A percentile compares a stretch with the other conserved stretches of the same genome.
These are phyloP conservation scores for Dendrolimus kikuchii DNA, from an alignment of 1,140 invertebrate genomes.

Conservation along the genomic window DNA sequence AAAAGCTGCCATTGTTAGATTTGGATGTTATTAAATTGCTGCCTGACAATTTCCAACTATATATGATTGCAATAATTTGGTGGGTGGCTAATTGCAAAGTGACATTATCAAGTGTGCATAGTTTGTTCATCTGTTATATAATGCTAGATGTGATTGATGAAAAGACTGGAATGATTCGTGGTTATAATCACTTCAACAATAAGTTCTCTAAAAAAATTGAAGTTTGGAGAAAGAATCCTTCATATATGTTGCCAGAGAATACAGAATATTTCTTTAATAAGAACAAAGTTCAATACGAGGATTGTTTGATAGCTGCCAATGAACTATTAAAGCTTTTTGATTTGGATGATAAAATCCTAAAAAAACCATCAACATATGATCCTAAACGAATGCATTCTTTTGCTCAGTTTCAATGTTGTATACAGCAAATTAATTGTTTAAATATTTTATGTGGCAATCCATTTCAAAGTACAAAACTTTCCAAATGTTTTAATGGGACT, in stretches of 20 bases:
- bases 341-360: conserved; percentile 73
- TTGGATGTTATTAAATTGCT: conserved; percentile 63
- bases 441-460: conserved; percentile 77
- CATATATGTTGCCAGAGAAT: conserved; percentile 19
- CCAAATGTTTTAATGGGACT: conserved; percentile 79
- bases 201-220: conserved; percentile 53
- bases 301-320: conserved; percentile 75
- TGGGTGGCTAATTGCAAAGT: conserved; percentile 75
- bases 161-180: conserved; percentile 71
- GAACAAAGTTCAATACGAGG: conserved; percentile 68
- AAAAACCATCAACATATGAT: conserved; percentile 76
- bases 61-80: conserved; percentile 76
- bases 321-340: conserved; percentile 77
- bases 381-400: conserved; percentile 77
- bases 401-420: conserved; percentile 81
- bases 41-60: conserved; percentile 76
- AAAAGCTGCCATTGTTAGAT: conserved; percentile 58
- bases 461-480: conserved; percentile 69
- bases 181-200: conserved; percentile 61
- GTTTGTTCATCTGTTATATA: conserved; percentile 75
- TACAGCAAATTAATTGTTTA: conserved; percentile 75
- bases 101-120: conserved; percentile 73
- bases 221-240: conserved; percentile 35
- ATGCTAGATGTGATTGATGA: conserved; percentile 76
- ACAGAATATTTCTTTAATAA: conserved; percentile 48